Base-by-base conservation (phyloP, 2,113 vertebrate species). In the Centropus bengalensis region DNA sequence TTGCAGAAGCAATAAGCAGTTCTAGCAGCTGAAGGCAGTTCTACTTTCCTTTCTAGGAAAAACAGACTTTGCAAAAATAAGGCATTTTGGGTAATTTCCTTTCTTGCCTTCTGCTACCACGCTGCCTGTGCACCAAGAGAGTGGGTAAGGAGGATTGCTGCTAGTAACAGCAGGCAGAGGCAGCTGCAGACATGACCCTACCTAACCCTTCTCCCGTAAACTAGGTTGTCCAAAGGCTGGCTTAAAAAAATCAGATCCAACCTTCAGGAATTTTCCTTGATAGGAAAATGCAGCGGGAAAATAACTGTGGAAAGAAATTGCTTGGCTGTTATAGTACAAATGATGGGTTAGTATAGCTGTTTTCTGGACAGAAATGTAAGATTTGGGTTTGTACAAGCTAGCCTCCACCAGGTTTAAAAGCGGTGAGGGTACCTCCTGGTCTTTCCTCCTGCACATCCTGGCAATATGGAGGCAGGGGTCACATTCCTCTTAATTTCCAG, bases 31-130 rank as follows among this genome's bases (percentile, higher is more conserved):
- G 86, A 94, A 91, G 82, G 85, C 82, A 86, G 92, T 56, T 95
- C 58, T 74, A 12, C 66, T 94, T 95, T 83, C 94, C 93, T 96
- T 96, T 95, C 96, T 86, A 94, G 88, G 93, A 94, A 96, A 86
- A 89, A 80, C 59, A 90, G 89, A 74, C 56, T 95, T 77, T 60
- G 84, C 68, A 80, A 82, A 95, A 93, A 81, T 63, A 82, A 91
- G 91, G 86, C 73, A 47, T 84, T 96, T 96, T 42, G 45, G 60
- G 70, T 91, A 70, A 44, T 92, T 96, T 40, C 79, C 67, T 86
- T 90, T 52, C 33, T 67, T 94, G 49, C 90, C 69, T 96, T 94
- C 90, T 96, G 82, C 58, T 96, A 77, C 40, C 44, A 56, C 52
- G 16, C 28, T 86, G 68, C 75, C 70, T 47, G 33, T 52, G 63